phyloP scores from a whole-genome alignment of 2,113 vertebrate genomes.

The Callospermophilus lateralis region DNA sequence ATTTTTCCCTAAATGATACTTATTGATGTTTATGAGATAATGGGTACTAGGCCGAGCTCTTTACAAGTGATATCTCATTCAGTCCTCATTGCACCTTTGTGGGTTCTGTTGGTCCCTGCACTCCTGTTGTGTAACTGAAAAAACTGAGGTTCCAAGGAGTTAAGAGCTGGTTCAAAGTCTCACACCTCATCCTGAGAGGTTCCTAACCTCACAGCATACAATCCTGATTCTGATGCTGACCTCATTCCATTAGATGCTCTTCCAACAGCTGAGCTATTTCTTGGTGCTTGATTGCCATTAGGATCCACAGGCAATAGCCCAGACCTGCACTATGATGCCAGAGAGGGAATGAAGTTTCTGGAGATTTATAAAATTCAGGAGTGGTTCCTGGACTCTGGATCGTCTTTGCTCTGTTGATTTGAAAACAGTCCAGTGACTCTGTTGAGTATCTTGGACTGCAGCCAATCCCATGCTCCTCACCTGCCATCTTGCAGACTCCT shows the following conservation, averaged over 20 bases:
- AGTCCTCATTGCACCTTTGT: rapidly evolving
- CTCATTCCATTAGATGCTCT: rapidly evolving
- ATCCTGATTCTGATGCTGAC: rapidly evolving
- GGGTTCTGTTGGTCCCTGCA: rapidly evolving
- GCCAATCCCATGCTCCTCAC: background rate
- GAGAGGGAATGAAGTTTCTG: background rate
- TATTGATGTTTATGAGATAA: rapidly evolving
- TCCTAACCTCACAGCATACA: rapidly evolving
- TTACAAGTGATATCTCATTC: background rate
- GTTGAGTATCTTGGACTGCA: no score
- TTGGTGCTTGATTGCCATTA: rapidly evolving
- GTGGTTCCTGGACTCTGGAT: no score
- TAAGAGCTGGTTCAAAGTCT: rapidly evolving
- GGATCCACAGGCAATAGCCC: background rate
- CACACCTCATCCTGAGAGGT: rapidly evolving
- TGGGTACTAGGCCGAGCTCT: background rate
- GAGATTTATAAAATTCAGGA: background rate
- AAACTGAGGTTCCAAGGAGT: background rate
- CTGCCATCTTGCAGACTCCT: background rate
- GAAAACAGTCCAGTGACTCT: background rate
- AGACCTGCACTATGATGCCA: background rate
- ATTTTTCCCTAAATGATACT: rapidly evolving
- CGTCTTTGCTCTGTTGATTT: background rate
- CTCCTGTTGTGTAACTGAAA: background rate
- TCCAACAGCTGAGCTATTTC: rapidly evolving